Conservation (phyloP, 2,797 vertebrate genomes). For the Thunnus albacares region DNA sequence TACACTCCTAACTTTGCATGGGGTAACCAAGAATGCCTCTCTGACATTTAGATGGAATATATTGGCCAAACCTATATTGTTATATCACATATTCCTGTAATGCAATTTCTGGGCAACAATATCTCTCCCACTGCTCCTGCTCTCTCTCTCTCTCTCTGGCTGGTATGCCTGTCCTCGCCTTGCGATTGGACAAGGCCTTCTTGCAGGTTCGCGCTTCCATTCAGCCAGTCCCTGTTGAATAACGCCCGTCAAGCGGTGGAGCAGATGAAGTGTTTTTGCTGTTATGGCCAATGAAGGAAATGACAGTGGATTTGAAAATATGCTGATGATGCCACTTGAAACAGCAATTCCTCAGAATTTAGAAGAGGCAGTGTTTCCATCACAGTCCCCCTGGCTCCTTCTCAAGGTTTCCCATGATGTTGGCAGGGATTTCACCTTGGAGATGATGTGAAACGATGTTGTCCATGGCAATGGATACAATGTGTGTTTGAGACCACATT, state of each 20-base stretch:
- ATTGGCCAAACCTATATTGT: constrained; percentile 55
- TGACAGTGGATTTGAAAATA: constrained; percentile 83
- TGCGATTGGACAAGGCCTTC: constrained; percentile 75
- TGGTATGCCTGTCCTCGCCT: constrained; percentile 29
- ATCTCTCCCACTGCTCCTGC: constrained; percentile 44
- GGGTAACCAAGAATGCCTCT: constrained; percentile 45
- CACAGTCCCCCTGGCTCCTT: constrained; percentile 23
- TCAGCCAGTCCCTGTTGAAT: constrained; percentile 73
- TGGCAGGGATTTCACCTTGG: constrained; percentile 49
- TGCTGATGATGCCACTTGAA: constrained; percentile 82
- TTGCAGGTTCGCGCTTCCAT: constrained; percentile 70
- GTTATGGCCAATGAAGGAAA: constrained; percentile 81
- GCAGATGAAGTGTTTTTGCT: constrained; percentile 78
- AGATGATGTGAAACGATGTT: constrained; percentile 48
- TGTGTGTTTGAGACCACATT: constrained; percentile 35
- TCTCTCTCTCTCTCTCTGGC: constrained; percentile 36
- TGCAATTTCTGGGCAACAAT: constrained; percentile 81
- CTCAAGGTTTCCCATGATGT: constrained; percentile 51
- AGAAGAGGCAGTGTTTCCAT: constrained; percentile 56
- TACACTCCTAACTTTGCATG: constrained; percentile 32
- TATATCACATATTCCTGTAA: constrained; percentile 71
- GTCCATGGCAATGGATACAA: constrained; percentile 45
- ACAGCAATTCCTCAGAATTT: constrained; percentile 72
- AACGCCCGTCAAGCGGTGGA: constrained; percentile 61
- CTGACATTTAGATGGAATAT: constrained; percentile 66